Percentiles rank a stretch among this genome's conserved stretches.
Conservation (phyloP, 2,113 vertebrate species). For the Tricholaema leucomelas region DNA sequence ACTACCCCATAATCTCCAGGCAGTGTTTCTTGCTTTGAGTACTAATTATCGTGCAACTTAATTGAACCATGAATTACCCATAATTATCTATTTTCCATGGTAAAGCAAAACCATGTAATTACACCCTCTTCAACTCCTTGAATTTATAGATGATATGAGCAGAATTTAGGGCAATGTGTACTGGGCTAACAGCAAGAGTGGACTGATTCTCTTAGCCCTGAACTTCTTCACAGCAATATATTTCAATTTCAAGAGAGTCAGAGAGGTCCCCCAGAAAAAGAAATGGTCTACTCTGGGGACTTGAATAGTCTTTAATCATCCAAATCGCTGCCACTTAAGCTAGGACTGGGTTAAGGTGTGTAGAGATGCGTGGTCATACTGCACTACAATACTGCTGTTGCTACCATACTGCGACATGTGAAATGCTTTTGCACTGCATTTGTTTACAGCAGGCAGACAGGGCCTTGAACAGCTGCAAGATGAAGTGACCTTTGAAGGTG, state of each 20-base stretch:
- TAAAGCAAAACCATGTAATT: conserved; percentile 40
- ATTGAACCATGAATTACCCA: conserved; percentile 10
- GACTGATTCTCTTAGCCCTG: background rate
- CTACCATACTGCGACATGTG: background rate
- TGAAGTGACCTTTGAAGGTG: conserved; percentile 12
- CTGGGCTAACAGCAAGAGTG: background rate
- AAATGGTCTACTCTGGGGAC: background rate
- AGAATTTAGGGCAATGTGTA: background rate
- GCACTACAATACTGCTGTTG: background rate
- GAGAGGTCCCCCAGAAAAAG: background rate
- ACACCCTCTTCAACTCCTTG: background rate
- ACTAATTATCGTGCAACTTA: conserved; percentile 24
- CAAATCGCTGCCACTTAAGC: background rate
- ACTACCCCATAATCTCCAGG: conserved; percentile 13
- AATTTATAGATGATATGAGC: background rate
- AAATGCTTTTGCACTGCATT: background rate
- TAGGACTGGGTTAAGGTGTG: background rate
- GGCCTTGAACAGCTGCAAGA: background rate
- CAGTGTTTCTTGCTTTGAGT: conserved; percentile 4
- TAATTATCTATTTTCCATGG: conserved; percentile 43
- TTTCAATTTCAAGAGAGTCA: background rate
- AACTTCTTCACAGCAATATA: background rate
- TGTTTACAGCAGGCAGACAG: background rate
- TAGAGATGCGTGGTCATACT: background rate
- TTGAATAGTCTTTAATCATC: background rate